These are phyloP conservation scores for Eristalis tenax DNA, from an alignment of 2,888 invertebrate genomes.

Conservation along the genomic window DNA sequence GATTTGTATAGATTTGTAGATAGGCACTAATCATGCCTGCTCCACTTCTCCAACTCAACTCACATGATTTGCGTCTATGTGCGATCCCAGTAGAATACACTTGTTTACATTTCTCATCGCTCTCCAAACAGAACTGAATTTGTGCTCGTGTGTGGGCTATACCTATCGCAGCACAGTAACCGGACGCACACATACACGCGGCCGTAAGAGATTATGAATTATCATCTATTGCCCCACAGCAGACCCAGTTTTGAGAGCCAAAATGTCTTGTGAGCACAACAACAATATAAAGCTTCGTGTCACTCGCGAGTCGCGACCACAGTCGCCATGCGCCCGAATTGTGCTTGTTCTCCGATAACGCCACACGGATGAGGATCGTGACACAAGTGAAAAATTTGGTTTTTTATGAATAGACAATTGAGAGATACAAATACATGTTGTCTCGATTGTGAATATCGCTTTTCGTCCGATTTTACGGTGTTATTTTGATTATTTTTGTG, in stretches of 20 bases:
- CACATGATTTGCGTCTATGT: conserved; percentile 52
- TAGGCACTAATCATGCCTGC: conserved; percentile 44
- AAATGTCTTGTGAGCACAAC: background rate
- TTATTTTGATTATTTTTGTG: background rate
- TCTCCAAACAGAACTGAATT: conserved; percentile 15
- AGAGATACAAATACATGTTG: background rate
- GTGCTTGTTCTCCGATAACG: background rate
- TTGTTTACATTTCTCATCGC: conserved; percentile 63
- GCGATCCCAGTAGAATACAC: conserved; percentile 17
- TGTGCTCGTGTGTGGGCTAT: background rate
- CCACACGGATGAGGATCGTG: background rate
- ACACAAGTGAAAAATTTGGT: background rate
- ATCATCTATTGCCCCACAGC: conserved; percentile 9
- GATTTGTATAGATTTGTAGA: background rate
- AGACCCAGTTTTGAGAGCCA: conserved; percentile 20
- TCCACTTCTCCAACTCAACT: conserved; percentile 36
- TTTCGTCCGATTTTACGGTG: background rate
- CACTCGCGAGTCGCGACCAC: background rate
- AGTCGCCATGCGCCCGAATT: conserved; percentile 27
- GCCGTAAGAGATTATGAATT: conserved; percentile 3
- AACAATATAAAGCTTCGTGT: background rate
- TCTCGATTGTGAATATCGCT: conserved; percentile 5
- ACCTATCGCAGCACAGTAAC: background rate
- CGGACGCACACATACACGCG: background rate
- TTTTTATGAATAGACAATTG: background rate